phyloP scores from a whole-genome alignment of 2,888 invertebrate species.

The Drosophila infuscata region DNA sequence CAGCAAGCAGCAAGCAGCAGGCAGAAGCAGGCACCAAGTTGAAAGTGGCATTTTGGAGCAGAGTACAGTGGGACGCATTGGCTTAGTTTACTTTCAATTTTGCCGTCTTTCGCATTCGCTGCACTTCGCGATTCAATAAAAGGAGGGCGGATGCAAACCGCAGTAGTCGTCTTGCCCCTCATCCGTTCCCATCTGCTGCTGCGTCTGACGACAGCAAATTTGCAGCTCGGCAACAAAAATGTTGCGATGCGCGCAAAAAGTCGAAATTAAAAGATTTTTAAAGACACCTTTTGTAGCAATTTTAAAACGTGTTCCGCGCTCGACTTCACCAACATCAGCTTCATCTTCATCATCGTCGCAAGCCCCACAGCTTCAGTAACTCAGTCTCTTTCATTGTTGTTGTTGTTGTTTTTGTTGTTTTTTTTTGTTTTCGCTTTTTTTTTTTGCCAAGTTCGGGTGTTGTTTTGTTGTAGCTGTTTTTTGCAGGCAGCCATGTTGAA shows the following conservation, averaged over 20 bases:
- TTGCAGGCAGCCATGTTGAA: slow-evolving; percentile 81
- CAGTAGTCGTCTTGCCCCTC: slow-evolving; percentile 22
- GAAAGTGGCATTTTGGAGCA: background rate
- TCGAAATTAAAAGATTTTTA: slow-evolving; percentile 82
- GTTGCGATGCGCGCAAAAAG: slow-evolving; percentile 53
- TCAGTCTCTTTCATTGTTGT: slow-evolving; percentile 26
- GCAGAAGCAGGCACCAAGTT: slow-evolving; percentile 29
- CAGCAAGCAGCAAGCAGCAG: background rate
- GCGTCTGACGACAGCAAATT: slow-evolving; percentile 78
- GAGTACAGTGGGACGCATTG: slow-evolving; percentile 62
- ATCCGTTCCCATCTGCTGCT: background rate
- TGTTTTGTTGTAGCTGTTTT: slow-evolving; percentile 57
- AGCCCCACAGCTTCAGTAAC: slow-evolving; percentile 31
- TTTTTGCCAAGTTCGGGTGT: slow-evolving; percentile 40
- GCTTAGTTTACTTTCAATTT: slow-evolving; percentile 66
- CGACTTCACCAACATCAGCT: slow-evolving; percentile 64
- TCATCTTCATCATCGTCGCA: slow-evolving; percentile 52
- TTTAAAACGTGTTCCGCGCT: slow-evolving; percentile 79
- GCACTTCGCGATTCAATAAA: slow-evolving; percentile 85
- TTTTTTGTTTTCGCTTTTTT: background rate
- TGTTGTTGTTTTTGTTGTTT: slow-evolving; percentile 36
- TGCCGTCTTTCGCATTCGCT: slow-evolving; percentile 72
- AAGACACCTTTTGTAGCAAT: slow-evolving; percentile 81
- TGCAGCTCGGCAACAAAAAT: slow-evolving; percentile 58
- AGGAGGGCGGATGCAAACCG: slow-evolving; percentile 80